Conservation (phyloP, 2,113 vertebrate genomes). For the Osmerus eperlanus region DNA sequence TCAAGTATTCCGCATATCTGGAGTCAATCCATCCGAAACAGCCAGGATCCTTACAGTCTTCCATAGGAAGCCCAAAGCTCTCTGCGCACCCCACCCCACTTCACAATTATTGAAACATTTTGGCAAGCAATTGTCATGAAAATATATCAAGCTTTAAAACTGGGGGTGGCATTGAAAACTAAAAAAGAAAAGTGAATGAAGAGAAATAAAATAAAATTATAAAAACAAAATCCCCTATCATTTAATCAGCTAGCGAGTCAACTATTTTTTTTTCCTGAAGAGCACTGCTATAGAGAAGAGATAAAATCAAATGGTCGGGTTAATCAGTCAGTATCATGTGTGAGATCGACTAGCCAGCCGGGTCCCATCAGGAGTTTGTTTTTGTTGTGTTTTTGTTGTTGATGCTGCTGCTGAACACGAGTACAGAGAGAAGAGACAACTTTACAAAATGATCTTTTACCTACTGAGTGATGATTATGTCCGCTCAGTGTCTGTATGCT, state of each 20-base stretch:
- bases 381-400: too few relatives aligned
- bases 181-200: conserved; percentile 59
- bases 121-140: conserved; percentile 70
- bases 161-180: conserved; percentile 81
- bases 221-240: conserved; percentile 86
- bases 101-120: conserved; percentile 71
- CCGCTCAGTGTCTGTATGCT: conserved; percentile 99
- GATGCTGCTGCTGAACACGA: conserved; percentile 69
- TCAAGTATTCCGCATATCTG: conserved; percentile 81
- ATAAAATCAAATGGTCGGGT: conserved; percentile 81
- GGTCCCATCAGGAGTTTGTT: conserved; percentile 72
- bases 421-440: conserved; percentile 97
- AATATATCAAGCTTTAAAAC: conserved; percentile 66
- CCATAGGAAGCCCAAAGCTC: conserved; percentile 93
- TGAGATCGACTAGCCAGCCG: conserved; percentile 74
- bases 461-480: conserved; percentile 99
- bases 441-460: conserved; percentile 99
- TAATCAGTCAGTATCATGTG: conserved; percentile 83
- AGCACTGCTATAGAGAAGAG: conserved; percentile 91
- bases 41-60: conserved; percentile 90
- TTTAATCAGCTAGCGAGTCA: conserved; percentile 86
- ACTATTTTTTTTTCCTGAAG: conserved; percentile 78
- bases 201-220: conserved; percentile 73
- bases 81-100: conserved; percentile 55
- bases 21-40: conserved; percentile 80